Evolutionary conservation across 2,113 vertebrate species (phyloP).

Genomic region (Otolemur garnettii): DNA sequence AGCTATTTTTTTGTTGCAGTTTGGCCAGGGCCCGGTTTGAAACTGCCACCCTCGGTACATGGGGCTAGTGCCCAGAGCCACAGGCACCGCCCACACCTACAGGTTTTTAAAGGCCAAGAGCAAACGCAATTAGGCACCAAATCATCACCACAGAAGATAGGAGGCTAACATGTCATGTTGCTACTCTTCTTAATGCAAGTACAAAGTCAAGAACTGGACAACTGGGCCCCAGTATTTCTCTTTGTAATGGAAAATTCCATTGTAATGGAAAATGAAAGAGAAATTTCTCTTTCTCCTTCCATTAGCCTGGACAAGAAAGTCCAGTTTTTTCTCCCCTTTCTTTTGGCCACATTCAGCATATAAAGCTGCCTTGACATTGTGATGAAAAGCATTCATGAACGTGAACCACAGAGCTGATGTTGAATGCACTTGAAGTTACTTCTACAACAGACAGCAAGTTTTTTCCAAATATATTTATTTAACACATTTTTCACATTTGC

Average conservation of each 20-base stretch:
- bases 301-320: neutral
- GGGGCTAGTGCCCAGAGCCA: neutral
- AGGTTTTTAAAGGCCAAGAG: neutral
- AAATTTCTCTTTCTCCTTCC: too few species aligned
- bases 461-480: constrained; percentile 66
- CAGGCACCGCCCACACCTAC: too few species aligned
- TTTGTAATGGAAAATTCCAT: too few species aligned
- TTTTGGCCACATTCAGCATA: neutral
- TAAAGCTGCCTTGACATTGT: neutral
- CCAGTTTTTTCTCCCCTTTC: neutral
- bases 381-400: neutral
- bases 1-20: neutral
- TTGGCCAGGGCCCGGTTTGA: neutral
- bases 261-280: too few species aligned
- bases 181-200: neutral
- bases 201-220: neutral
- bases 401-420: neutral
- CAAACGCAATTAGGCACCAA: neutral
- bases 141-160: neutral
- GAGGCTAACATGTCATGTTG: neutral
- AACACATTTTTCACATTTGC: constrained; percentile 25
- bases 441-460: neutral
- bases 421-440: neutral
- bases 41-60: too few species aligned
- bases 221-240: neutral